These are phyloP conservation scores for Steatocranus sp. DNA, from an alignment of 2,797 vertebrate genomes.

Conservation along the genomic window DNA sequence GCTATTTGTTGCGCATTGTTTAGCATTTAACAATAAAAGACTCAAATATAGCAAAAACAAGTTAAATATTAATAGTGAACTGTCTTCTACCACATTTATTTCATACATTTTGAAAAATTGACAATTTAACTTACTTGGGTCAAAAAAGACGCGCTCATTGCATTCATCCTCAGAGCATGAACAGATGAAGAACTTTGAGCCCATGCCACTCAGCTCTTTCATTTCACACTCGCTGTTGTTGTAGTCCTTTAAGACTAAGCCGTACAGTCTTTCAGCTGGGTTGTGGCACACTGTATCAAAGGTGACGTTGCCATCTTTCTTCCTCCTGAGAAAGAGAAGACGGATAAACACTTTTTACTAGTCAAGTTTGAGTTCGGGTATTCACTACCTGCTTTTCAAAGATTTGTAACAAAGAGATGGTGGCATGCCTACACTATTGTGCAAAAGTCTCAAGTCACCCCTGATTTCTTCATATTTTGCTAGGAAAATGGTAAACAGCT, in stretches of 20 bases:
- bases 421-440: background rate
- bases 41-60: background rate
- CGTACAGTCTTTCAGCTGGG: slow-evolving; percentile 74
- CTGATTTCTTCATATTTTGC: background rate
- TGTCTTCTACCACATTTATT: background rate
- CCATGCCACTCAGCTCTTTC: slow-evolving; percentile 79
- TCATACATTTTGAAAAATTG: background rate
- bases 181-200: slow-evolving; percentile 86
- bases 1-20: background rate
- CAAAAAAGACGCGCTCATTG: slow-evolving; percentile 82
- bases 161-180: slow-evolving; percentile 84
- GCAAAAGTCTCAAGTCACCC: background rate
- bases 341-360: background rate
- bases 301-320: slow-evolving; percentile 79
- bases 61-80: background rate
- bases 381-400: background rate
- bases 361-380: background rate
- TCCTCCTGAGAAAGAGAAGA: slow-evolving; percentile 75
- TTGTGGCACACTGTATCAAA: slow-evolving; percentile 89
- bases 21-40: background rate
- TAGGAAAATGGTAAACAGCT: background rate
- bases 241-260: slow-evolving; percentile 76
- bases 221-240: slow-evolving; percentile 80
- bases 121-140: slow-evolving; percentile 64
- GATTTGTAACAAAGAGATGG: background rate